Evolutionary conservation across 2,797 vertebrate genomes (phyloP).

Genomic region (Carcharodon carcharias): DNA sequence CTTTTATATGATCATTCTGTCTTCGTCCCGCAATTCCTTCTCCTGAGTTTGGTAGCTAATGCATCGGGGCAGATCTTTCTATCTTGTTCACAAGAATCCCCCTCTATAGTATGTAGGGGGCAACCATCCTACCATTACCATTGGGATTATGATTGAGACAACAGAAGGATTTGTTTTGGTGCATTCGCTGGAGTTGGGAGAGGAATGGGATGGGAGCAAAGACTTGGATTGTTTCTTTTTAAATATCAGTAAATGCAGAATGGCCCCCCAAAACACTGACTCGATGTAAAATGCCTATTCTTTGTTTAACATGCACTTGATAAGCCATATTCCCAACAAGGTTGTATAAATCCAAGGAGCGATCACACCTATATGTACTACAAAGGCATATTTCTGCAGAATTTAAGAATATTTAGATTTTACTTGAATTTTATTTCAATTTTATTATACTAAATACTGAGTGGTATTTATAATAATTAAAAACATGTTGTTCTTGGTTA

Average conservation of each 20-base stretch:
- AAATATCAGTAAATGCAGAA: neutral
- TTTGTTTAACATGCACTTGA: neutral
- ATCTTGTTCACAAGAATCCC: neutral
- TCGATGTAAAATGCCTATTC: neutral
- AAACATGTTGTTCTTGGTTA: slow-evolving; percentile 35
- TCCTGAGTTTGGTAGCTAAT: neutral
- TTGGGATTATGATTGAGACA: neutral
- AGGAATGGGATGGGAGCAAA: neutral
- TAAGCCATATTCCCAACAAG: neutral
- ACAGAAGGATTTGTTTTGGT: neutral
- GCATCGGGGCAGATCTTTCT: neutral
- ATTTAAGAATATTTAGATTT: neutral
- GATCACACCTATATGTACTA: neutral
- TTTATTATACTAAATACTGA: neutral
- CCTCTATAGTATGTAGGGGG: neutral
- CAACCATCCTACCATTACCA: neutral
- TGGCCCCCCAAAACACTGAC: neutral
- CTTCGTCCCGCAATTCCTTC: too few relatives aligned
- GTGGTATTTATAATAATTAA: neutral
- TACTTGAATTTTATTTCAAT: neutral
- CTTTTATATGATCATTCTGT: too few relatives aligned
- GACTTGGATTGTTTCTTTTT: neutral
- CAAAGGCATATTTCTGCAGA: neutral
- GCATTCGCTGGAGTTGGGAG: neutral
- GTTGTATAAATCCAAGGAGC: neutral